A percentile compares a stretch with the other conserved stretches of the same genome.
Conservation (phyloP, 2,113 vertebrate genomes). For the Lucifuga dentata region DNA sequence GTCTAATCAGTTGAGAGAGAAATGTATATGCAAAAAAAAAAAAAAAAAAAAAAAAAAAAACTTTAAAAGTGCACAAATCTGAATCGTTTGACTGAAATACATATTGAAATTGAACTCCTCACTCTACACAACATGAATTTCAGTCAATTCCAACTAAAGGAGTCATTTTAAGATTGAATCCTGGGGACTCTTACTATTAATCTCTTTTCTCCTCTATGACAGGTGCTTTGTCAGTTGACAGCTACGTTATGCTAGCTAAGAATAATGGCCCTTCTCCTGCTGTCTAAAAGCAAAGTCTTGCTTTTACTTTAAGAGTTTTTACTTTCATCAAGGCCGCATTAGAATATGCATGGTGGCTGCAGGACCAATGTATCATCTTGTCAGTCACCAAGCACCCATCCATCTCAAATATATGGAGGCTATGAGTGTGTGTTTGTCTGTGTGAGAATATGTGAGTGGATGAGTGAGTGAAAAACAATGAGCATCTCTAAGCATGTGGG, state of each 20-base stretch:
- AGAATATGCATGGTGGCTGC: constrained; percentile 63
- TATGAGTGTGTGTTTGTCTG: constrained; percentile 17
- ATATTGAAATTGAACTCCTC: not conserved
- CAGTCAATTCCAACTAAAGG: not conserved
- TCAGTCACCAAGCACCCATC: constrained; percentile 49
- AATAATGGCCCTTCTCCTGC: constrained; percentile 43
- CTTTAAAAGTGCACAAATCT: too few species aligned
- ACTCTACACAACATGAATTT: not conserved
- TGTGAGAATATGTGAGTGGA: not conserved
- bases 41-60: too few species aligned
- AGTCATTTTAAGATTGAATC: constrained; percentile 26
- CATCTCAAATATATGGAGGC: constrained; percentile 38
- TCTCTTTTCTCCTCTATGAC: constrained; percentile 23
- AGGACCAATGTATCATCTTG: constrained; percentile 56
- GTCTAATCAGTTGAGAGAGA: too few species aligned
- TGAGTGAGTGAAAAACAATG: constrained; percentile 2
- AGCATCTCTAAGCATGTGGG: not conserved
- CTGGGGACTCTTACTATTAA: constrained; percentile 31
- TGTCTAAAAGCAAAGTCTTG: constrained; percentile 54
- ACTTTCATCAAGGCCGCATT: constrained; percentile 48
- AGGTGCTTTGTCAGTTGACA: constrained; percentile 56
- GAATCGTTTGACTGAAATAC: too few species aligned
- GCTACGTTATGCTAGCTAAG: constrained; percentile 42
- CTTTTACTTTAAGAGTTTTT: constrained; percentile 38
- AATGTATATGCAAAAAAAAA: too few species aligned